Percentiles rank a stretch among this genome's conserved stretches.
These are phyloP conservation scores for Sandelia bainsii DNA, from an alignment of 2,797 vertebrate species.

Conservation along the genomic window DNA sequence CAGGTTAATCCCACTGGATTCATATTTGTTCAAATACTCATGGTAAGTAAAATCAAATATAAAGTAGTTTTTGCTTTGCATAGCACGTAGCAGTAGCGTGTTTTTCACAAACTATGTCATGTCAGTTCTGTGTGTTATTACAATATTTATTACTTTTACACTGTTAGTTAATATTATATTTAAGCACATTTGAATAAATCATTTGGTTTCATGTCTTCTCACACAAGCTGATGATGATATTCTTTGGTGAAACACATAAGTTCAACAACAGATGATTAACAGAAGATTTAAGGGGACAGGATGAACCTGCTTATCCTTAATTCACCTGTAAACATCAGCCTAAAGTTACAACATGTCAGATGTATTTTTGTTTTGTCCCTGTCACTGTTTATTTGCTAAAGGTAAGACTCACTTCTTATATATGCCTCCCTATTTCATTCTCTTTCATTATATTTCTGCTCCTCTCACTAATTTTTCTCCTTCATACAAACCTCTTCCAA, in stretches of 20 bases:
- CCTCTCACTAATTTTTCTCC: constrained; percentile 33
- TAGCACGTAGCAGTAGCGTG: constrained; percentile 30
- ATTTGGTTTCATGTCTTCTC: constrained; percentile 6
- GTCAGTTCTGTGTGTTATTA: constrained; percentile 53
- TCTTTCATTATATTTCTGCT: constrained; percentile 27
- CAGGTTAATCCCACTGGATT: constrained; percentile 50
- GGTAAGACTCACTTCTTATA: constrained; percentile 83
- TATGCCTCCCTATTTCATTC: constrained; percentile 62
- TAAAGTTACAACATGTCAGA: constrained; percentile 35
- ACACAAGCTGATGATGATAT: constrained; percentile 57
- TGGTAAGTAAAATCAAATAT: constrained; percentile 75
- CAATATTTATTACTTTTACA: not conserved
- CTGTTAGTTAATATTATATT: not conserved
- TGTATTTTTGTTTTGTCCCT: constrained; percentile 60
- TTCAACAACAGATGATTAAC: constrained; percentile 29
- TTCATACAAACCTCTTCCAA: constrained; percentile 4
- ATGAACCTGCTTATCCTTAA: constrained; percentile 7
- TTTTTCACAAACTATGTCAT: constrained; percentile 66
- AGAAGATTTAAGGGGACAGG: constrained; percentile 20
- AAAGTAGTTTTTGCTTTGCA: constrained; percentile 62
- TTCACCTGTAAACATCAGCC: constrained; percentile 17
- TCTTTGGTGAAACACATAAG: constrained; percentile 67
- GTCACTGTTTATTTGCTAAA: constrained; percentile 70
- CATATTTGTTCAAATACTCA: constrained; percentile 22
- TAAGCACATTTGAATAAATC: not conserved